Evolutionary conservation across 2,888 invertebrate genomes (phyloP), one percentile per base, ranked within the genome.

Genomic region (Eustalomyia histrio): DNA sequence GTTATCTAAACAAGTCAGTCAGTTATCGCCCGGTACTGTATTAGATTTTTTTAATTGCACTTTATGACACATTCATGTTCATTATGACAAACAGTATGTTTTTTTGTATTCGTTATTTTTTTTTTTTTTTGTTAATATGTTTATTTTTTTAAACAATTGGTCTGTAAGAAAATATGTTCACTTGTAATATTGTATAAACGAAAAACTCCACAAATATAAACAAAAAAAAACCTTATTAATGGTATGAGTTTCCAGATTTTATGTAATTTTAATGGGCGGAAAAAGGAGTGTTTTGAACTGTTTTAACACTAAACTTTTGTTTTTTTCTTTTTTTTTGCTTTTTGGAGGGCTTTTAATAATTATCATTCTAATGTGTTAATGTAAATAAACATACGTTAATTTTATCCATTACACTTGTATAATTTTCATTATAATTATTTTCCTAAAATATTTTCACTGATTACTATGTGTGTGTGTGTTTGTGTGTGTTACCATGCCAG

Each of bases 41-140:
- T 74, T 61, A 71, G 65, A 78, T 71, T 74, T 67, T n/a, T 76
- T 67, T 73, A 76, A 80, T 72, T 69, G 58, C 68, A 52, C 58
- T 67, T 76, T 58, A 35, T 65, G 73, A 69, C 53, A 76, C 68
- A 64, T 64, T 33, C 55, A 43, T 60, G 65, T 60, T 47, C 21
- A 67, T 72, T 72, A 16, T 67, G 60, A 72, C 24, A 57, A 67
- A 35, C 21, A 39, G 6, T 29, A 47, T 43, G 2, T 63, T 29
- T 29, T 24, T 29, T 29, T 29, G 7, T 29, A 0, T 52, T 50
- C 58, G 47, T 60, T 50, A 29, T 35, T 6, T 29, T 61, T 24
- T 12, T 60, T 50, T 29, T 35, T 6, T 29, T 61, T 24, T 12
- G 43, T n/a, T 47, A n/a, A 47, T n/a, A 47, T n/a, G n/a, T 14